Base-by-base conservation (phyloP, 2,113 vertebrate genomes). In the Eurystomus gularis region DNA sequence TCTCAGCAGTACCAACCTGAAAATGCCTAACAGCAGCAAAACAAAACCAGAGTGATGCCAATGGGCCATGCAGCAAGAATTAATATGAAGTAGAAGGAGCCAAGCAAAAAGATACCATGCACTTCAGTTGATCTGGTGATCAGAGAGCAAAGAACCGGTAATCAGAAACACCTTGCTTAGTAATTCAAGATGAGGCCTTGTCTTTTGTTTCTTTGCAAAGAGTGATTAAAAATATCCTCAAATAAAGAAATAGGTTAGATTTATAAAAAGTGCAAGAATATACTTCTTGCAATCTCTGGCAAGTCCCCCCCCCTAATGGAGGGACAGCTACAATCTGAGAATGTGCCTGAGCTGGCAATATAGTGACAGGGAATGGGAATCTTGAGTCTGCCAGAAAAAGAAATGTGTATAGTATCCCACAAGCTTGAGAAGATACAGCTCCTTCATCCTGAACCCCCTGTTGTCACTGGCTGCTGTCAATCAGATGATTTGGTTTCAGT, bases 401-500 rank as follows among this genome's bases (percentile, higher is more conserved):
- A 60, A 87, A 79, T 19, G 40, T 26, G 44, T 65, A 26, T 40
- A 55, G 49, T 42, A 91, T 65, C 37, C 8, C n/a, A 44, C 0
- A 2, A 61, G 26, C 76, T 81, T 5, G 3, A 66, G 82, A 82
- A 83, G 82, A 60, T 46, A 6, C 23, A 71, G 49, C 61, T 69
- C 57, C 48, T 68, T 69, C 16, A 3, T 85, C 87, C 85, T 57
- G 93, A 94, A 42, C 46, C 54, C 80, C 83, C 44, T 52, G 58
- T 42, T 66, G 94, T 40, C 28, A 60, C 61, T 82, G 73, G 72
- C 81, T 82, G 77, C 55, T 84, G 90, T 93, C 94, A 88, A 52
- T 90, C 14, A 8, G 60, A 93, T 83, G 76, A 76, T 75, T 96
- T 97, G 90, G 66, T 97, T 98, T 98, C 84, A 84, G 11, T 87